Base-by-base conservation (phyloP, 2,888 invertebrate species). In the Rotaria magnacalcarata region DNA sequence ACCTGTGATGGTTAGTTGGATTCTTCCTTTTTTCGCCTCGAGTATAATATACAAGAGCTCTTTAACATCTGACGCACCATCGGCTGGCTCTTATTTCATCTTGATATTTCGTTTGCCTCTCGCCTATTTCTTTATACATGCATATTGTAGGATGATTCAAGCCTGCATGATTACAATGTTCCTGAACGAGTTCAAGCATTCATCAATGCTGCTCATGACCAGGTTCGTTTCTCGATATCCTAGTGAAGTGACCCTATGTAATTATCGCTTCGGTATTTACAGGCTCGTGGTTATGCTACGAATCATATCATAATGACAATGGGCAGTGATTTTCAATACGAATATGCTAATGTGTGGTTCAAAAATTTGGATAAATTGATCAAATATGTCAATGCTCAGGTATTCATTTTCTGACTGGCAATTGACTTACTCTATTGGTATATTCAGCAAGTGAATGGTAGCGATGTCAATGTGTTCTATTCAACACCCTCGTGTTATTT, bases 301-400 rank as follows among this genome's bases (percentile, higher is more conserved):
- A 93, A 94, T 89, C 94, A 96, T 90, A 92, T 95, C 0, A 90
- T 93, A 89, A 92, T 96, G 86, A 95, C 96, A 0, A 96, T 96
- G 96, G 96, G 96, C 0, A 94, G 94, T 50, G 96, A 96, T 91
- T 96, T 96, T 90, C 94, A 94, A 19, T 96, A 95, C 90, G 94
- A 94, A 89, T 93, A 94, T 89, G 96, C 96, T 0, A 92, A 93
- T 87, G 93, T 93, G 90, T 95, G 95, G 93, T 96, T 93, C 91
- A 93, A 92, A 87, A 96, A 96, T 90, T 91, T 96, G 91, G 96
- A 96, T 90, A 95, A 94, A 90, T 92, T 96, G 84, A 96, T 97
- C 89, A 93, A 93, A 94, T 95, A 93, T 93, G 93, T 92, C 41
- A 93, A 93, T 88, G 89, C 88, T 85, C 89, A 84, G 58, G 58